These are phyloP conservation scores for Osedax frankpressi DNA, from an alignment of 2,888 invertebrate species.

Conservation along the genomic window DNA sequence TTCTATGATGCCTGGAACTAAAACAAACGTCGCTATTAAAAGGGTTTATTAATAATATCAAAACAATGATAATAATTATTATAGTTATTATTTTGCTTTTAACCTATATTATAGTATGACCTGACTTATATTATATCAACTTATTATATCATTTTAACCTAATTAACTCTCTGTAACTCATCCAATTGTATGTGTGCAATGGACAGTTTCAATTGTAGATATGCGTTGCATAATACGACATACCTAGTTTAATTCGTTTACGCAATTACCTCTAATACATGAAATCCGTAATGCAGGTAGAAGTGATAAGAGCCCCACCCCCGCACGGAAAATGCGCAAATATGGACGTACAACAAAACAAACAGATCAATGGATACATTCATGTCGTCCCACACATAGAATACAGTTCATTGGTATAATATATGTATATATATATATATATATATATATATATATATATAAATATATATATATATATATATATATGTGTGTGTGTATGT, in stretches of 20 bases:
- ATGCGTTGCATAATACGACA: too few relatives aligned
- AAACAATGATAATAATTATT: too few relatives aligned
- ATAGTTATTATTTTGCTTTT: too few relatives aligned
- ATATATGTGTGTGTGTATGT: constrained; percentile 24
- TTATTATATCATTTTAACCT: too few relatives aligned
- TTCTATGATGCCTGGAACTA: constrained; percentile 33
- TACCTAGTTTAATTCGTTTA: too few relatives aligned
- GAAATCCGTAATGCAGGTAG: constrained; percentile 27
- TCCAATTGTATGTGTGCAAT: too few relatives aligned
- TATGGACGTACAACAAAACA: constrained; percentile 26
- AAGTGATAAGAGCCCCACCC: constrained; percentile 33
- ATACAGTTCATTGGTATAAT: not conserved
- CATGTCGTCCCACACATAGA: constrained; percentile 19
- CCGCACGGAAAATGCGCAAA: constrained; percentile 41
- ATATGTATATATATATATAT: not conserved
- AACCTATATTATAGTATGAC: too few relatives aligned
- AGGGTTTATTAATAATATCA: too few relatives aligned
- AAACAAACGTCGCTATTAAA: constrained; percentile 36
- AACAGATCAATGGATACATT: constrained; percentile 26
- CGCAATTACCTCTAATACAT: too few relatives aligned
- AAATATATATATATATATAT: not conserved
- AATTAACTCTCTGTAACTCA: too few relatives aligned
- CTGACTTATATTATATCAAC: too few relatives aligned
- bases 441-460: not conserved
- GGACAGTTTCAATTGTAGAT: too few relatives aligned